These are phyloP conservation scores for Tenthredo amoena DNA, from an alignment of 2,888 invertebrate species.

Conservation along the genomic window DNA sequence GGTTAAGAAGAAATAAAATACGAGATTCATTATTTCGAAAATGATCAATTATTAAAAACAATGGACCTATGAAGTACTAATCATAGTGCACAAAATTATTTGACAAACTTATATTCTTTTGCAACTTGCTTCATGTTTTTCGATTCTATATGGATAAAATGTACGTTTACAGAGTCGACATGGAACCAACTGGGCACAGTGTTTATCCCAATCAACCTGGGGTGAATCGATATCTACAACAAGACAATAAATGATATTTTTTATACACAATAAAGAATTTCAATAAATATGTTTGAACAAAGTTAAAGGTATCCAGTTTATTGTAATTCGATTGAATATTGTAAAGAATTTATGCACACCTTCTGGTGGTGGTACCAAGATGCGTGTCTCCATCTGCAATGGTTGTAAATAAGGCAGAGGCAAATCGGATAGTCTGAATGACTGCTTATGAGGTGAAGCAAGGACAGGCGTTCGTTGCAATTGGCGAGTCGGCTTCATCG, in stretches of 20 bases:
- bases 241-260: neutral
- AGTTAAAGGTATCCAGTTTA: neutral
- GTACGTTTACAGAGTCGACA: slow-evolving; percentile 68
- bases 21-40: neutral
- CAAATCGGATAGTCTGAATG: neutral
- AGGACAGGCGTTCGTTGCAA: slow-evolving; percentile 62
- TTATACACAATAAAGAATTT: neutral
- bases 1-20: neutral
- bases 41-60: neutral
- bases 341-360: neutral
- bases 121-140: slow-evolving; percentile 62
- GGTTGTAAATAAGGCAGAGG: neutral
- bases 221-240: slow-evolving; percentile 57
- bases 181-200: slow-evolving; percentile 63
- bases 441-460: neutral
- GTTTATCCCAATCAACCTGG: slow-evolving; percentile 67
- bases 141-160: slow-evolving; percentile 66
- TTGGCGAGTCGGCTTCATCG: slow-evolving; percentile 68
- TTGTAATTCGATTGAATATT: neutral
- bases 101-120: slow-evolving; percentile 21
- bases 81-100: neutral
- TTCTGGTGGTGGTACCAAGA: slow-evolving; percentile 41
- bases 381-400: neutral
- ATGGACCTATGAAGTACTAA: neutral
- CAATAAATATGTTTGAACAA: neutral